These are phyloP conservation scores for Odocoileus virginianus DNA, from an alignment of 2,113 vertebrate genomes.

Conservation along the genomic window DNA sequence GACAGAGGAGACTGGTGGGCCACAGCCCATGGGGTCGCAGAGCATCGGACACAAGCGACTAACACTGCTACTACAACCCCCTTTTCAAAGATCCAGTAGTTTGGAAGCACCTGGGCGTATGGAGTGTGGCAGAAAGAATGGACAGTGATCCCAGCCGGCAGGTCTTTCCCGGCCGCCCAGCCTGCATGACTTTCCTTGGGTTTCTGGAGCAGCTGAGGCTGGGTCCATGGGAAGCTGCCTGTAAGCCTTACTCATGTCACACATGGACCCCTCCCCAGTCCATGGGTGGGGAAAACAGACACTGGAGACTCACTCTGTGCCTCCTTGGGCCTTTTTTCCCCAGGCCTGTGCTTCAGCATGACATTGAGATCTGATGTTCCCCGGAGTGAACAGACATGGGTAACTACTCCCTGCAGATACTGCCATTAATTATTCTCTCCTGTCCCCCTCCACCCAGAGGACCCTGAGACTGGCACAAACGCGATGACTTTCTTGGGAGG, in stretches of 20 bases:
- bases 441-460: neutral
- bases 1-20: neutral
- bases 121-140: neutral
- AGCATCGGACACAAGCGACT: neutral
- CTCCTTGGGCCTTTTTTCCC: neutral
- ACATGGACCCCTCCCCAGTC: neutral
- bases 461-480: neutral
- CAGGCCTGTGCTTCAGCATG: neutral
- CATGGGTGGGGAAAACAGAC: neutral
- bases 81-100: neutral
- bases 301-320: neutral
- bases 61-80: fast-evolving
- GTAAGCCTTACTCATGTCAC: neutral
- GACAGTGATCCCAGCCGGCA: fast-evolving
- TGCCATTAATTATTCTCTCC: neutral
- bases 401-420: neutral
- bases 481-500: neutral
- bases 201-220: neutral
- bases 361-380: neutral
- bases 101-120: neutral
- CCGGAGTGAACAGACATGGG: neutral
- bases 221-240: neutral
- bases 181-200: neutral
- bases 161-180: fast-evolving
- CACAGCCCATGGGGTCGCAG: neutral